A percentile compares a stretch with the other conserved stretches of the same genome.
phyloP scores from a whole-genome alignment of 1,140 invertebrate species.

The Leptinotarsa undecemlineata region DNA sequence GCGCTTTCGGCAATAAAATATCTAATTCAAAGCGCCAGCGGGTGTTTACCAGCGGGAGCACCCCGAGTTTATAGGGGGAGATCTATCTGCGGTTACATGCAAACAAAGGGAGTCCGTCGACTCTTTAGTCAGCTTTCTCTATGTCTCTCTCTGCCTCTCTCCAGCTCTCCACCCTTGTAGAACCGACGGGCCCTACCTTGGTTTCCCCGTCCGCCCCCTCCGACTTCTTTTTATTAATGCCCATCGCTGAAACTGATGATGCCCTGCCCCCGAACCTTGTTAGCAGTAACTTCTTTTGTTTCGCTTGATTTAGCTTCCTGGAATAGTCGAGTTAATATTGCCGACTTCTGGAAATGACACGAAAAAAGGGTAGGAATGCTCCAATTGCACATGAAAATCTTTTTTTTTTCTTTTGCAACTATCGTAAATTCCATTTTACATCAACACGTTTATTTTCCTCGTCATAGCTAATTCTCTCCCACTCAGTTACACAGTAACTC shows the following conservation, averaged over 20 bases:
- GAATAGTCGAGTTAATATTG: not conserved
- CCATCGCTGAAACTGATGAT: conserved; percentile 6
- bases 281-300: conserved; percentile 20
- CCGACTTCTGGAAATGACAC: no score
- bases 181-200: conserved; percentile 20
- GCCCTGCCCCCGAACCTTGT: conserved; percentile 18
- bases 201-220: not conserved
- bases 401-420: no score
- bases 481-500: no score
- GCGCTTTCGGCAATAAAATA: conserved; percentile 20
- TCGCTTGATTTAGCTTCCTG: conserved; percentile 16
- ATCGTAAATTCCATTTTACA: no score
- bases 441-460: no score
- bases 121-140: no score
- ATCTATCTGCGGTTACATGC: conserved; percentile 26
- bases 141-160: not conserved
- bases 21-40: conserved; percentile 12
- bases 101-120: conserved; percentile 22
- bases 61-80: conserved; percentile 16
- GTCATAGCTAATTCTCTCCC: no score
- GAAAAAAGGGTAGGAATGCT: no score
- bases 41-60: conserved; percentile 17
- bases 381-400: no score
- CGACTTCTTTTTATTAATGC: conserved; percentile 26
- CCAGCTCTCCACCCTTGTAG: not conserved